These are phyloP conservation scores for Blastobasis lacticolella DNA, from an alignment of 2,888 invertebrate species.

Conservation along the genomic window DNA sequence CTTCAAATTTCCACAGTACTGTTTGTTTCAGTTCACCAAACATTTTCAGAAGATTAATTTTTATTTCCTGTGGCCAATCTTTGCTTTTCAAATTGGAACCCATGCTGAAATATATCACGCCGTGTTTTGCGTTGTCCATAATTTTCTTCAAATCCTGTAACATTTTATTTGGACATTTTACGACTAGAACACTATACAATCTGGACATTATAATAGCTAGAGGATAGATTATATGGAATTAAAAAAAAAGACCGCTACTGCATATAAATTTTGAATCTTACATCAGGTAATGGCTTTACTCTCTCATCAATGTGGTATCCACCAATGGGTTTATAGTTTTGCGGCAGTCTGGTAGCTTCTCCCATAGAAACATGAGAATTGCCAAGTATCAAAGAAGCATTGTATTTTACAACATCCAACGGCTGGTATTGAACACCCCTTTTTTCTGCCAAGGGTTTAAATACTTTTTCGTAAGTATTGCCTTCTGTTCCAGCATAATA, in stretches of 20 bases:
- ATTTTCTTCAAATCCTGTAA: conserved; percentile 35
- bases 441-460: too few species aligned
- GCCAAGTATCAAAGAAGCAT: too few species aligned
- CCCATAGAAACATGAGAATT: too few species aligned
- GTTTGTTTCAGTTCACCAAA: conserved; percentile 44
- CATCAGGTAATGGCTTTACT: too few species aligned
- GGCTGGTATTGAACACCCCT: too few species aligned
- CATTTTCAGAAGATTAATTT: conserved; percentile 28
- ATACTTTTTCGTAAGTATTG: too few species aligned
- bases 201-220: conserved; percentile 40
- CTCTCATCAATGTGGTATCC: conserved; percentile 28
- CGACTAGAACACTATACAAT: conserved; percentile 51
- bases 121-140: conserved; percentile 38
- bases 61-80: conserved; percentile 27
- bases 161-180: conserved; percentile 39
- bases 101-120: conserved; percentile 52
- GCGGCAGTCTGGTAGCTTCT: too few species aligned
- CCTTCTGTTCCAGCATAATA: too few species aligned
- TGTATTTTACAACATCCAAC: too few species aligned
- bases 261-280: too few species aligned
- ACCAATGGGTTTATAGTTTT: conserved; percentile 24
- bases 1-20: conserved; percentile 54
- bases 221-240: too few species aligned
- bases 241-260: too few species aligned
- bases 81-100: conserved; percentile 42